Evolutionary conservation across 2,797 vertebrate genomes (phyloP), one percentile per base, ranked within the genome.

Genomic region (Euphonia xanthogaster): DNA sequence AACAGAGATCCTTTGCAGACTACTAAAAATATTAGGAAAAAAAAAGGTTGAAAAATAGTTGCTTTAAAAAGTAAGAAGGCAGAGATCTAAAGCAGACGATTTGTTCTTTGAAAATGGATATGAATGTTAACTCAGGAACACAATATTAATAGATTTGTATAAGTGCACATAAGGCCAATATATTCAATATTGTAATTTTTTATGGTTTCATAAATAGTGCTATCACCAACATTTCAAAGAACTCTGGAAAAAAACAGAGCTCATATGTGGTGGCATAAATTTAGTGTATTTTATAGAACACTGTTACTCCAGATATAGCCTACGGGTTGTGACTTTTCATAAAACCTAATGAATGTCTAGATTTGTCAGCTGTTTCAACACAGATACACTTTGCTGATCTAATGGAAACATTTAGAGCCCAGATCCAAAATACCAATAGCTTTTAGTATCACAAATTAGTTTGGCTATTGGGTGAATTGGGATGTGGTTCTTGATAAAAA

Each of bases 351-450:
- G 95, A 97, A 98, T 97, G 97, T 98, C 96, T 97, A 91, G 93
- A 95, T 98, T 97, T 98, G 96, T 98, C 96, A 98, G 97, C 97
- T 97, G 95, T 97, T 98, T 97, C 95, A 88, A 97, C 95, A 96
- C 96, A 98, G 97, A 97, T 98, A 95, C 92, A 96, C 92, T 97
- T 96, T 96, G 93, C 94, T 97, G 96, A 97, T 97, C 95, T 97
- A 96, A 96, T 94, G 93, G 96, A 96, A 98, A 97, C 72, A 88
- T 97, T 97, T 80, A 96, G 91, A 98, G 96, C 91, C 95, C 88
- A 97, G 90, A 97, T 95, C 80, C 92, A 96, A 97, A 97, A 97
- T 98, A 98, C 97, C 97, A 97, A 95, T 98, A 97, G 97, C 91
- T 97, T 97, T 97, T 97, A 97, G 93, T 97, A 96, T 96, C 66